Evolutionary conservation across 2,797 vertebrate genomes (phyloP).

Genomic region (Sebastolobus altivelis): DNA sequence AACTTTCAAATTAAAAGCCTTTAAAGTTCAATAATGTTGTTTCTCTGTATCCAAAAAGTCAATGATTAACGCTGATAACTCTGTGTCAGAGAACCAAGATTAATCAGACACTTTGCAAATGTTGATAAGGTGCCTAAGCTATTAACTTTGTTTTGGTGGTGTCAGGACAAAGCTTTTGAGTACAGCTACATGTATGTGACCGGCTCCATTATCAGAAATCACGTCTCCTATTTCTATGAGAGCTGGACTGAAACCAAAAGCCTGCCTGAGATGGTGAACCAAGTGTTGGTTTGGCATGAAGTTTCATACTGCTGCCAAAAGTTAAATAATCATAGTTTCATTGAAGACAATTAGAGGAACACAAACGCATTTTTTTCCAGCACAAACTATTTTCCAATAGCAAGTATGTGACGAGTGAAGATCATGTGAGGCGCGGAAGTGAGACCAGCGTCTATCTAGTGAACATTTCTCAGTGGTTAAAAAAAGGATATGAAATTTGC

Average conservation of each 20-base stretch:
- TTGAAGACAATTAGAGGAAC: not conserved
- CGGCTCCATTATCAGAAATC: not conserved
- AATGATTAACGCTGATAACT: not conserved
- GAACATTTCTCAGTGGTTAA: not conserved
- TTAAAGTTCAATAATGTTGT: not conserved
- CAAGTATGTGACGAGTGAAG: not conserved
- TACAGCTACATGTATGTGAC: not conserved
- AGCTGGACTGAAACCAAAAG: not conserved
- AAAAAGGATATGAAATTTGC: constrained; percentile 39
- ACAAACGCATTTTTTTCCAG: not conserved
- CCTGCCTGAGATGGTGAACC: too few relatives aligned
- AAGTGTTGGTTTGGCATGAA: not conserved
- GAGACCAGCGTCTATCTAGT: not conserved
- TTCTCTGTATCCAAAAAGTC: not conserved
- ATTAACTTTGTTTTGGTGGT: not conserved
- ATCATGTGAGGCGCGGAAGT: constrained; percentile 3
- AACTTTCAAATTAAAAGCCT: not conserved
- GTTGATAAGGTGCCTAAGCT: not conserved
- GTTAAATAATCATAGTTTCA: not conserved
- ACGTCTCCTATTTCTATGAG: fast-evolving
- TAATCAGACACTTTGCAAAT: not conserved
- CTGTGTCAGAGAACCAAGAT: not conserved
- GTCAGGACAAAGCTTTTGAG: not conserved
- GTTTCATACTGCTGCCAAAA: not conserved
- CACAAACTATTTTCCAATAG: not conserved